These are phyloP conservation scores for Alligator sinensis DNA, from an alignment of 2,113 vertebrate genomes.

Conservation along the genomic window DNA sequence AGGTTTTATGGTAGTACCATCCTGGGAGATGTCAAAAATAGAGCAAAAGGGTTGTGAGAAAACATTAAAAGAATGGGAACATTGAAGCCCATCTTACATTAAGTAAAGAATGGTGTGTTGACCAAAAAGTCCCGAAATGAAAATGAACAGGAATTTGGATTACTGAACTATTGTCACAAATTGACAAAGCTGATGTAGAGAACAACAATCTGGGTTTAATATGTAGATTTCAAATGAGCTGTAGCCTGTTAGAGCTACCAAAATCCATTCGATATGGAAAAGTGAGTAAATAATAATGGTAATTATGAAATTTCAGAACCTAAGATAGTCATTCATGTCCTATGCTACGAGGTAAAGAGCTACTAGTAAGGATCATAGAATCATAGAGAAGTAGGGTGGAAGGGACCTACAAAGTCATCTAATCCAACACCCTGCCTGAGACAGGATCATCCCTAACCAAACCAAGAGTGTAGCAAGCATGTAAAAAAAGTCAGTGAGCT, in stretches of 20 bases:
- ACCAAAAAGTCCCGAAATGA: neutral
- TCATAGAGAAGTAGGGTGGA: too few relatives aligned
- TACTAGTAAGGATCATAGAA: conserved; percentile 37
- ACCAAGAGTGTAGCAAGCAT: neutral
- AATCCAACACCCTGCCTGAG: too few relatives aligned
- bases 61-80: conserved; percentile 4
- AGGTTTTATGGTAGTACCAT: neutral
- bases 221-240: conserved; percentile 32
- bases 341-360: conserved; percentile 38
- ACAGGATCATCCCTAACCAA: too few relatives aligned
- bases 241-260: neutral
- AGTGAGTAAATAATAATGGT: conserved; percentile 35
- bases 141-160: neutral
- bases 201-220: neutral
- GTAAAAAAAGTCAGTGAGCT: neutral
- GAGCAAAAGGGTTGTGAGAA: neutral
- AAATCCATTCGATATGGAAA: conserved; percentile 35
- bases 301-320: conserved; percentile 55
- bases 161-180: neutral
- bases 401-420: too few relatives aligned
- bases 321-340: neutral
- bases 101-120: neutral
- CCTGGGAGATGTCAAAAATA: neutral
- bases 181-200: neutral
- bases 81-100: neutral